Conservation (phyloP, 2,888 invertebrate genomes). For the Ennomos quercinarius region DNA sequence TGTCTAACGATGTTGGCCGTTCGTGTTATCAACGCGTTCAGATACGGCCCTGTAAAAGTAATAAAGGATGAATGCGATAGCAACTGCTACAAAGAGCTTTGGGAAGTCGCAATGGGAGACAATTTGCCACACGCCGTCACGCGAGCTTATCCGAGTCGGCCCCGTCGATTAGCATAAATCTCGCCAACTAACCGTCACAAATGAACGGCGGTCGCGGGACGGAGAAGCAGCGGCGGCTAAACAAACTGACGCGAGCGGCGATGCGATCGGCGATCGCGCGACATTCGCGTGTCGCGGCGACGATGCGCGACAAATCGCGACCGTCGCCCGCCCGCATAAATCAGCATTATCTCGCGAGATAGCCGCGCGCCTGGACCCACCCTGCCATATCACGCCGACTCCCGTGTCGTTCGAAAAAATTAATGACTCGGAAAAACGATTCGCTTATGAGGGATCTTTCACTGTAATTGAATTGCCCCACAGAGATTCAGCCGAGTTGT, state of each 20-base stretch:
- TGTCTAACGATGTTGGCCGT: slow-evolving; percentile 18
- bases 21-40: slow-evolving; percentile 55
- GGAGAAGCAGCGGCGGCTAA: slow-evolving; percentile 50
- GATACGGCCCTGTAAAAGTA: slow-evolving; percentile 53
- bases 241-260: slow-evolving; percentile 66
- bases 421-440: slow-evolving; percentile 86
- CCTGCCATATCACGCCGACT: slow-evolving; percentile 79
- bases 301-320: slow-evolving; percentile 82
- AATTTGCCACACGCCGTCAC: slow-evolving; percentile 82
- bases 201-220: slow-evolving; percentile 66
- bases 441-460: slow-evolving; percentile 86
- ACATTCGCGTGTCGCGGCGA: slow-evolving; percentile 67
- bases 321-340: slow-evolving; percentile 81
- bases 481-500: slow-evolving; percentile 77
- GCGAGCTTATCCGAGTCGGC: slow-evolving; percentile 79
- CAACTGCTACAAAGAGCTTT: slow-evolving; percentile 67
- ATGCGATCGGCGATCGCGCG: slow-evolving; percentile 61
- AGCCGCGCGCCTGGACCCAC: slow-evolving; percentile 78
- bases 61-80: slow-evolving; percentile 62
- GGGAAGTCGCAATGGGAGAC: slow-evolving; percentile 76
- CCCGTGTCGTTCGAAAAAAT: slow-evolving; percentile 85
- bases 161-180: slow-evolving; percentile 85
- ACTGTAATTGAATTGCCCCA: slow-evolving; percentile 84
- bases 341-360: slow-evolving; percentile 86
- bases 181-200: slow-evolving; percentile 83